phyloP scores from a whole-genome alignment of 2,797 vertebrate species.

The Rhinophrynus dorsalis region DNA sequence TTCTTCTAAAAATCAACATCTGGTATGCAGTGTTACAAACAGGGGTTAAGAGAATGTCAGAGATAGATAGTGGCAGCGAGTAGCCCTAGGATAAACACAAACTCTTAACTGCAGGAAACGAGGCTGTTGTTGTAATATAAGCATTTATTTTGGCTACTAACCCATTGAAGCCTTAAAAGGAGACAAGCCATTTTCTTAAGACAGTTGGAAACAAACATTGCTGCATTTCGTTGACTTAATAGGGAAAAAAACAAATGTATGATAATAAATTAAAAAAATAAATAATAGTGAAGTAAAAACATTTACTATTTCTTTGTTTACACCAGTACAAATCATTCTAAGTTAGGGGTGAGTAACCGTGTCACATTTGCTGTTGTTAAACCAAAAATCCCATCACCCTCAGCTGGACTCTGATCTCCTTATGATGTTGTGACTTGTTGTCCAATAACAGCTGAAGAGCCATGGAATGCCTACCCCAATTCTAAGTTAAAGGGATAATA shows the following conservation, averaged over 20 bases:
- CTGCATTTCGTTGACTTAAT: slow-evolving; percentile 50
- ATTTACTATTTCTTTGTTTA: no score
- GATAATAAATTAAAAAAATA: slow-evolving; percentile 42
- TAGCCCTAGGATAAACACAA: slow-evolving; percentile 84
- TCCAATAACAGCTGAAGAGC: no score
- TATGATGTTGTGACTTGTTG: no score
- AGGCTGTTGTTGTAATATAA: slow-evolving; percentile 84
- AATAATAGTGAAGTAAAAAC: no score
- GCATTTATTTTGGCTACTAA: slow-evolving; percentile 86
- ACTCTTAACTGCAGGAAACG: slow-evolving; percentile 90
- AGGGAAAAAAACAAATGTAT: not conserved
- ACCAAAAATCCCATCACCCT: no score
- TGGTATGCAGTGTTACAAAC: slow-evolving; percentile 79
- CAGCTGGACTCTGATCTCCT: no score
- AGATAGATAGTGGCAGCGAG: slow-evolving; percentile 79
- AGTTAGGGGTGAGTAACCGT: no score
- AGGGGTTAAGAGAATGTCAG: slow-evolving; percentile 83
- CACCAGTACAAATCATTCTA: no score
- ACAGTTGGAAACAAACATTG: slow-evolving; percentile 54
- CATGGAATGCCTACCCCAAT: no score
- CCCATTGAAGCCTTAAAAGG: slow-evolving; percentile 75
- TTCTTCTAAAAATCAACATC: slow-evolving; percentile 91
- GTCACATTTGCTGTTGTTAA: no score
- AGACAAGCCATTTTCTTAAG: slow-evolving; percentile 65
- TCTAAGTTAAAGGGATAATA: no score